These are phyloP conservation scores for Nomada goodeniana DNA, from an alignment of 2,888 invertebrate species.

Conservation along the genomic window DNA sequence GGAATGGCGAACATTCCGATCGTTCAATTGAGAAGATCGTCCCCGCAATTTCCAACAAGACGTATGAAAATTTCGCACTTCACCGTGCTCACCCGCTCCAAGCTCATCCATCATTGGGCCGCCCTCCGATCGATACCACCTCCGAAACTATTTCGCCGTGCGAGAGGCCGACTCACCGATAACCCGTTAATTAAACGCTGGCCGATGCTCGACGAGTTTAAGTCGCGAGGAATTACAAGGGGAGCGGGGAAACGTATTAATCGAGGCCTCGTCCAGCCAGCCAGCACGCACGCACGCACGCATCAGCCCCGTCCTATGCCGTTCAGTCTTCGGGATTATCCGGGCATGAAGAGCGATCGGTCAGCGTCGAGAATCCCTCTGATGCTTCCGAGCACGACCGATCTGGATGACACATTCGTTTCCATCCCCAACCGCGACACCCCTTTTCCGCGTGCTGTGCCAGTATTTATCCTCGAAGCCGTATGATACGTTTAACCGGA, in stretches of 20 bases:
- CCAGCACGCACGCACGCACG: slow-evolving; percentile 16
- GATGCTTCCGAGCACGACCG: slow-evolving; percentile 58
- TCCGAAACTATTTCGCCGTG: slow-evolving; percentile 22
- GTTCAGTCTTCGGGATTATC: slow-evolving; percentile 65
- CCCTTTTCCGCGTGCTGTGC: slow-evolving; percentile 50
- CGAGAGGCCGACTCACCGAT: slow-evolving; percentile 6
- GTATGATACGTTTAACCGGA: slow-evolving; percentile 68
- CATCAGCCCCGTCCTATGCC: slow-evolving; percentile 29
- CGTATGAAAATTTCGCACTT: no score
- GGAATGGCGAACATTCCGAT: no score
- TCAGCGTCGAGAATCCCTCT: slow-evolving; percentile 71
- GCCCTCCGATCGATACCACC: neutral
- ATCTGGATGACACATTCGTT: slow-evolving; percentile 75
- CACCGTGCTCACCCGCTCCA: no score
- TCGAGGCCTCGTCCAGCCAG: slow-evolving; percentile 28
- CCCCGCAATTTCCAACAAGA: no score
- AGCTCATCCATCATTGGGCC: neutral
- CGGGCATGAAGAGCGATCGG: slow-evolving; percentile 75
- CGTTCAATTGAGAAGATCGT: no score
- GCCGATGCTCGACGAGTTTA: slow-evolving; percentile 54
- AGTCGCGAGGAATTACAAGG: slow-evolving; percentile 53
- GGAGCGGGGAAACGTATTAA: slow-evolving; percentile 59
- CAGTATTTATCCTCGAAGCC: slow-evolving; percentile 75
- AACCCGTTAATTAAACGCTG: slow-evolving; percentile 57
- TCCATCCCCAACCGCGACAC: slow-evolving; percentile 68